These are phyloP conservation scores for Drosophila koepferae DNA, from an alignment of 2,888 invertebrate species.

Conservation along the genomic window DNA sequence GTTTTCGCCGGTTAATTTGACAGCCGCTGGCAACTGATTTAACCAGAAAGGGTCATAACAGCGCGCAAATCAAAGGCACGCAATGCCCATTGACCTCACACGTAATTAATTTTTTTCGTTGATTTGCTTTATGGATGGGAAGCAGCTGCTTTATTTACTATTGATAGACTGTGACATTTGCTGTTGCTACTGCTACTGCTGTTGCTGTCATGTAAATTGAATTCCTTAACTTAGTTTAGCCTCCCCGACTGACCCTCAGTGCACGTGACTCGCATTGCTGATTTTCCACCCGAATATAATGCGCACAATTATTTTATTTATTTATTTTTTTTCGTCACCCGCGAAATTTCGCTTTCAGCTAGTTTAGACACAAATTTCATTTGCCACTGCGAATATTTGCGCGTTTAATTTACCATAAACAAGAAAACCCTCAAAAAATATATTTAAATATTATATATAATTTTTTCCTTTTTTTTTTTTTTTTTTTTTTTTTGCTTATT, in stretches of 20 bases:
- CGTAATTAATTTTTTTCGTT: constrained; percentile 54
- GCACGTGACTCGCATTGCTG: constrained; percentile 70
- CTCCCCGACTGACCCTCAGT: constrained; percentile 69
- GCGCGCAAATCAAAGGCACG: constrained; percentile 13
- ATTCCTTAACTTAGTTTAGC: constrained; percentile 65
- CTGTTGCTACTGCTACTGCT: constrained; percentile 7
- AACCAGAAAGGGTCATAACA: constrained; percentile 49
- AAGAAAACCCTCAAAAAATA: constrained; percentile 26
- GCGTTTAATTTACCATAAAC: constrained; percentile 42
- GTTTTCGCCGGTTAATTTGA: constrained; percentile 63
- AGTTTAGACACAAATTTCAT: constrained; percentile 28
- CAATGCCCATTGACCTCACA: constrained; percentile 60
- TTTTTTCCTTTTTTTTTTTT: not conserved
- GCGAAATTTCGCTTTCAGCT: constrained; percentile 26
- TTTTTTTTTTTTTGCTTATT: not conserved
- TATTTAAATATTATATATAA: constrained; percentile 9
- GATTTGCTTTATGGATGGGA: constrained; percentile 31
- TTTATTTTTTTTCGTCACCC: constrained; percentile 22
- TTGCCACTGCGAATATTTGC: constrained; percentile 35
- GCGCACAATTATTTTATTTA: constrained; percentile 6
- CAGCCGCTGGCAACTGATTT: constrained; percentile 62
- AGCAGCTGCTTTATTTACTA: constrained; percentile 42
- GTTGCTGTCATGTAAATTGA: constrained; percentile 50
- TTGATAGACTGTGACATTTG: constrained; percentile 55
- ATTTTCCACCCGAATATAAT: constrained; percentile 22